A percentile compares a stretch with the other conserved stretches of the same genome.
These are phyloP conservation scores for Stictocephala bisonia DNA, from an alignment of 2,888 invertebrate species.

Conservation along the genomic window DNA sequence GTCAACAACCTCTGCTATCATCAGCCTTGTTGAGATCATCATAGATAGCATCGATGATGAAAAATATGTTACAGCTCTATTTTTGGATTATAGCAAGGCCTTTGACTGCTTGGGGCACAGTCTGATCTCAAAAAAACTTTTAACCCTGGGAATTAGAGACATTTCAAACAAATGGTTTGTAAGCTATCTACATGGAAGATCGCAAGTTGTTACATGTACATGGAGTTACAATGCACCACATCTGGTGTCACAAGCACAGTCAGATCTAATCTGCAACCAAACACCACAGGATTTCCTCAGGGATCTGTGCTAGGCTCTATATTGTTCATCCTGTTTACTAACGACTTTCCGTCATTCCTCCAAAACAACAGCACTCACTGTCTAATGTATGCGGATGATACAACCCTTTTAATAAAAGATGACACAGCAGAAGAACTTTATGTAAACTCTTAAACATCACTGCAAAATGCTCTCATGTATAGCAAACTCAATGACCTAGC, in stretches of 20 bases:
- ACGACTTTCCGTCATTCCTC: background rate
- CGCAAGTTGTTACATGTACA: slow-evolving; percentile 5
- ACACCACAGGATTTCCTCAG: background rate
- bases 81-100: slow-evolving; percentile 3
- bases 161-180: background rate
- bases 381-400: slow-evolving; percentile 2
- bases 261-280: slow-evolving; percentile 1
- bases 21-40: background rate
- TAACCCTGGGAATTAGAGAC: background rate
- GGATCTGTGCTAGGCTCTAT: background rate
- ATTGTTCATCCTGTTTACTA: background rate
- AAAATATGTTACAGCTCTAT: background rate
- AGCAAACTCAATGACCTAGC: background rate
- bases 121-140: background rate
- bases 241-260: background rate
- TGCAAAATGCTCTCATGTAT: background rate
- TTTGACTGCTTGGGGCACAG: slow-evolving; percentile 3
- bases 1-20: background rate
- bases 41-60: background rate
- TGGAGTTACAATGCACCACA: no score
- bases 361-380: background rate
- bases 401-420: background rate
- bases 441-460: background rate
- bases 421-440: background rate
- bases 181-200: background rate